phyloP scores from a whole-genome alignment of 2,888 invertebrate species.

The Candidula unifasciata region DNA sequence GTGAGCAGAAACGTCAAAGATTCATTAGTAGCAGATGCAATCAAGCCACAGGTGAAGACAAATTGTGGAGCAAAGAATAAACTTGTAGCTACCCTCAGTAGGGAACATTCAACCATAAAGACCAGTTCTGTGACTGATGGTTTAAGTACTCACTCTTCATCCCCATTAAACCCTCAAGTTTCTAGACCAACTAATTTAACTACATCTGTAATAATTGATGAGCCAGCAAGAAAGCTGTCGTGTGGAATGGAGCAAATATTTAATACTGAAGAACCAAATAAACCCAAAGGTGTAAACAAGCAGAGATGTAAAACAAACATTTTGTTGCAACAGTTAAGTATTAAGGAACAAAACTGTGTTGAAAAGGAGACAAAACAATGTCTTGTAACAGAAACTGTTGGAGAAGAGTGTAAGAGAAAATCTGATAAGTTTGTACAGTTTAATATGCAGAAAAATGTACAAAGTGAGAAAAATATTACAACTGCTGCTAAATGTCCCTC shows the following conservation, averaged over 20 bases:
- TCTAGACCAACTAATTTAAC: neutral
- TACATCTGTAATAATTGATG: neutral
- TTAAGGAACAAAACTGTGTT: neutral
- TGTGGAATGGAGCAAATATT: neutral
- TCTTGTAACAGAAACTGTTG: neutral
- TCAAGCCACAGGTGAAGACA: neutral
- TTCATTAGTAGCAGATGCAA: neutral
- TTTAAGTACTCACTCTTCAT: neutral
- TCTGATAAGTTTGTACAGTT: slow-evolving; percentile 4
- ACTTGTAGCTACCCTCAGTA: neutral
- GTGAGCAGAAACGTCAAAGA: neutral
- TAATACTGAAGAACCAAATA: slow-evolving; percentile 23
- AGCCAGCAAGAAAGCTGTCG: neutral
- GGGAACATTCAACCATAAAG: neutral
- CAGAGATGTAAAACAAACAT: neutral
- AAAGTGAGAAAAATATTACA: neutral
- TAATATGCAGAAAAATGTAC: slow-evolving; percentile 1
- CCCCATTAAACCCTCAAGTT: neutral
- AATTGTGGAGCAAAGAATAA: neutral
- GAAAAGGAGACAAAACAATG: neutral
- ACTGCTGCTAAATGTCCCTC: neutral
- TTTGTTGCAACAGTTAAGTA: neutral
- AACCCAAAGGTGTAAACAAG: slow-evolving; percentile 10
- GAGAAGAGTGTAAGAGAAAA: slow-evolving; percentile 13
- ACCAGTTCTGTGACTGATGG: neutral